These are phyloP conservation scores for Seira musarum DNA, from an alignment of 2,888 invertebrate species.

Conservation along the genomic window DNA sequence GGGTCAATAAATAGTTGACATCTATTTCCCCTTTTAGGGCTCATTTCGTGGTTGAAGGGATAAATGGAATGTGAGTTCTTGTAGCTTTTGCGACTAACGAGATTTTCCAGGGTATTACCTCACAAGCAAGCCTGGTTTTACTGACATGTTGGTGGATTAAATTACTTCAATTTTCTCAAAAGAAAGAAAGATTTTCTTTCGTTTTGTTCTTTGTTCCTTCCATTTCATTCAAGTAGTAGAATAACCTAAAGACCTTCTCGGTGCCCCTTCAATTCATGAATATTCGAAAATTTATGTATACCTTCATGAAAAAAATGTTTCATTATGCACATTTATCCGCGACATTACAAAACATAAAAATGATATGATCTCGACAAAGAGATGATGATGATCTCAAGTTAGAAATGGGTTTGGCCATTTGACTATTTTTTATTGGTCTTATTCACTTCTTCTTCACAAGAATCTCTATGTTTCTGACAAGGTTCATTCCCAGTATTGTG, in stretches of 20 bases:
- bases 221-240: background rate
- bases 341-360: constrained; percentile 3
- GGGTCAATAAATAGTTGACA: constrained; percentile 38
- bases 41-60: constrained; percentile 36
- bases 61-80: constrained; percentile 24
- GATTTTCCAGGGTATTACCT: constrained; percentile 11
- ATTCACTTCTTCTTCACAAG: background rate
- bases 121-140: background rate
- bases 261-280: background rate
- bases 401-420: constrained; percentile 38
- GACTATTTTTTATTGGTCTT: constrained; percentile 13
- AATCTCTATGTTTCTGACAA: constrained; percentile 3
- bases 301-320: background rate
- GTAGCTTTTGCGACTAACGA: background rate
- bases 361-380: constrained; percentile 15
- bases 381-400: background rate
- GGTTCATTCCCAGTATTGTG: constrained; percentile 13
- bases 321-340: background rate
- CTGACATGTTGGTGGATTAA: constrained; percentile 11
- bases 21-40: constrained; percentile 24
- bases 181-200: background rate
- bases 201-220: background rate
- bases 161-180: constrained; percentile 6
- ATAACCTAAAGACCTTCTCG: background rate
- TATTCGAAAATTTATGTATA: constrained; percentile 7